Conservation (phyloP, 2,888 invertebrate genomes). For the Drepana falcataria region DNA sequence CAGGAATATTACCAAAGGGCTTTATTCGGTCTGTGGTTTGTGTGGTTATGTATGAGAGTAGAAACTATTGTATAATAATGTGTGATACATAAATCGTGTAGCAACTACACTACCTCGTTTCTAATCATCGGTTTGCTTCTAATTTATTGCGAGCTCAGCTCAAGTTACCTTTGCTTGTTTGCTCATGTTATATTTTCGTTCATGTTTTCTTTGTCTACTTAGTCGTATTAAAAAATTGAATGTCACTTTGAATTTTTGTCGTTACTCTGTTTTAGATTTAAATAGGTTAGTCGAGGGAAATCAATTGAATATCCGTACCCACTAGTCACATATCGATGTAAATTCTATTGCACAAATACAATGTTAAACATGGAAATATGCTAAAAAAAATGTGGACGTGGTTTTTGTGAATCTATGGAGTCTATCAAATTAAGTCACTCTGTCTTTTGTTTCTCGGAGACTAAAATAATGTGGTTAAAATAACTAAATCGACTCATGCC, state of each 20-base stretch:
- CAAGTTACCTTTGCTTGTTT: constrained; percentile 58
- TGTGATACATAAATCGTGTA: constrained; percentile 71
- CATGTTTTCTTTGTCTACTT: constrained; percentile 49
- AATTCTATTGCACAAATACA: constrained; percentile 21
- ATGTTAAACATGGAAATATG: constrained; percentile 27
- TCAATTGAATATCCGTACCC: constrained; percentile 50
- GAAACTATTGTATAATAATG: constrained; percentile 34
- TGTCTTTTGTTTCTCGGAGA: no score
- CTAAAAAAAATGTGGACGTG: constrained; percentile 17
- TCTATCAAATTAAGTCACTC: no score
- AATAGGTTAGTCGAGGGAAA: constrained; percentile 37
- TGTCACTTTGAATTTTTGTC: constrained; percentile 32
- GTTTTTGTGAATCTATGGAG: constrained; percentile 33
- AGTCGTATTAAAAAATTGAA: constrained; percentile 56
- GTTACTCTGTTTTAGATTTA: constrained; percentile 37
- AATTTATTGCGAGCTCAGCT: constrained; percentile 65
- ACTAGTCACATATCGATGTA: constrained; percentile 61
- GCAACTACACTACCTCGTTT: constrained; percentile 75
- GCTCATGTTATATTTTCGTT: constrained; percentile 52
- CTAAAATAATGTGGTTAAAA: not conserved
- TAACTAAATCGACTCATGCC: not conserved
- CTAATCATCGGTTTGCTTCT: constrained; percentile 39
- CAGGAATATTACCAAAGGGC: no score
- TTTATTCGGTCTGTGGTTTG: no score
- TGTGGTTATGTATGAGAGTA: no score